Conservation (phyloP, 2,888 invertebrate species). For the Branchipolynoe longqiensis region DNA sequence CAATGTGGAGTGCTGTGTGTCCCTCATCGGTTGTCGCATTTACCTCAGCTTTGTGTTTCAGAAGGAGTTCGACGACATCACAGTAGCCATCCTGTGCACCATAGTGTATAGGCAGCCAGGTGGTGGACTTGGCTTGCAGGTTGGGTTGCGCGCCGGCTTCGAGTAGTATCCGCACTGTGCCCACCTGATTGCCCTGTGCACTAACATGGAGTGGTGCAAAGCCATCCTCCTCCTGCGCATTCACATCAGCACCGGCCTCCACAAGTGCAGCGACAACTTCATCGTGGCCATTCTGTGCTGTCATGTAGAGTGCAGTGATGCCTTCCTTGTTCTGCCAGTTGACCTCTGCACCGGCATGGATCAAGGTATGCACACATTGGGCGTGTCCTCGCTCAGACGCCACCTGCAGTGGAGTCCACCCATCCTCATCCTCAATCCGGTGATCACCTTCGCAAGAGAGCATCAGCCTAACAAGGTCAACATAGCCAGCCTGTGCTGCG, state of each 20-base stretch:
- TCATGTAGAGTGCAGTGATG: constrained; percentile 66
- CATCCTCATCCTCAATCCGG: constrained; percentile 59
- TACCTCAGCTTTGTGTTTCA: constrained; percentile 64
- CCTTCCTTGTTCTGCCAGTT: constrained; percentile 67
- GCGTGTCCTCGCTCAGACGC: constrained; percentile 58
- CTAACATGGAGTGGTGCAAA: constrained; percentile 59
- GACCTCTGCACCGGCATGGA: constrained; percentile 65
- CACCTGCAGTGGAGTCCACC: constrained; percentile 61
- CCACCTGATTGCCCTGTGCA: constrained; percentile 45
- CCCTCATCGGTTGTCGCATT: constrained; percentile 64
- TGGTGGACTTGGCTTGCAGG: constrained; percentile 59
- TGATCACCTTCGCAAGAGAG: constrained; percentile 40
- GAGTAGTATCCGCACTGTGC: constrained; percentile 63
- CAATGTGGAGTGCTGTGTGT: constrained; percentile 69
- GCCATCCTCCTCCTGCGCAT: constrained; percentile 59
- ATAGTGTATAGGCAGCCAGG: constrained; percentile 67
- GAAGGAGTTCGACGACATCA: constrained; percentile 62
- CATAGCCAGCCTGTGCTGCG: constrained; percentile 63
- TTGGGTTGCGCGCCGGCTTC: constrained; percentile 61
- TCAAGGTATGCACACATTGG: constrained; percentile 30
- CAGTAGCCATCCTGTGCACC: constrained; percentile 66
- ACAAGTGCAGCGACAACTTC: constrained; percentile 62
- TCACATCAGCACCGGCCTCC: constrained; percentile 58
- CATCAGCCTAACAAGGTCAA: constrained; percentile 20
- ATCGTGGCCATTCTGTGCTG: constrained; percentile 64